These are phyloP conservation scores for Ursus arctos DNA, from an alignment of 2,113 vertebrate genomes.

Conservation along the genomic window DNA sequence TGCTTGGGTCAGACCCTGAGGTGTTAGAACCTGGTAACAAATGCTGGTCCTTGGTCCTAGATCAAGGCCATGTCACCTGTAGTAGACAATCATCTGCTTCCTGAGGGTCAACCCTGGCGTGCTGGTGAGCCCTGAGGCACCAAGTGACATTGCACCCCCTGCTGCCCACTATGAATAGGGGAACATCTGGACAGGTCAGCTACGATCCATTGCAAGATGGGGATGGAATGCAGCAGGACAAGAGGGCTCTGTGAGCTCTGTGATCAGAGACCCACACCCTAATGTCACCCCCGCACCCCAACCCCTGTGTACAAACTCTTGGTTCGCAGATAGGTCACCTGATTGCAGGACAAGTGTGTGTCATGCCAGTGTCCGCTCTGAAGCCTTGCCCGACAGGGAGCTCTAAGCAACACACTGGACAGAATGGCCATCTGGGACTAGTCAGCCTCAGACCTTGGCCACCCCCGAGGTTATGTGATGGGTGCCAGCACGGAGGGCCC, in stretches of 20 bases:
- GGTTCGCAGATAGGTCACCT: neutral
- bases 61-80: neutral
- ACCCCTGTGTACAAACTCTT: too few species aligned
- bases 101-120: neutral
- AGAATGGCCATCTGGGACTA: neutral
- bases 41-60: neutral
- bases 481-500: neutral
- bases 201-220: neutral
- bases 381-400: neutral
- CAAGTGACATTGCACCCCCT: neutral
- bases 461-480: rapidly evolving
- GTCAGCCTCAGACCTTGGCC: neutral
- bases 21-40: neutral
- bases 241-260: neutral
- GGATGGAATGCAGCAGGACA: neutral
- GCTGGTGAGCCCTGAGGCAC: neutral
- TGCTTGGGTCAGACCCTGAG: neutral
- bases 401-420: neutral
- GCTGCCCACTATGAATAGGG: neutral
- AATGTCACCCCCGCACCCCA: rapidly evolving
- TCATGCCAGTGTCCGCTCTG: neutral
- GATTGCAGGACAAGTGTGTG: neutral
- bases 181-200: neutral
- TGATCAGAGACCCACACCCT: neutral
- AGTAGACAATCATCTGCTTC: neutral